Evolutionary conservation across 2,113 vertebrate genomes (phyloP).

Genomic region (Diphyllodes magnificus): DNA sequence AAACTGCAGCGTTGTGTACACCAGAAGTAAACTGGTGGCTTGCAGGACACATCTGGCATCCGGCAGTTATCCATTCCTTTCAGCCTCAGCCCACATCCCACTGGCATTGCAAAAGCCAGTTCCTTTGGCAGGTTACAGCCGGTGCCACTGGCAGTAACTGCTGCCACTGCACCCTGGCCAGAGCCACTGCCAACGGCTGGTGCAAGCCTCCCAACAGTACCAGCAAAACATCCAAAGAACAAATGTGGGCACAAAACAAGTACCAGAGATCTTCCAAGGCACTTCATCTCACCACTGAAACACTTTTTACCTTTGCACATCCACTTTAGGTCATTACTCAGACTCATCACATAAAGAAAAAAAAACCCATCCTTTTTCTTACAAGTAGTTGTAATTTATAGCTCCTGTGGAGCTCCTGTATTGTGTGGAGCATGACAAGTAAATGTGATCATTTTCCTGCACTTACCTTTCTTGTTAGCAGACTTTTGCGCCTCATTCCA

Average conservation of each 20-base stretch:
- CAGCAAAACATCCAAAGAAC: neutral
- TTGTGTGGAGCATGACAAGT: neutral
- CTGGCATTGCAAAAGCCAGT: neutral
- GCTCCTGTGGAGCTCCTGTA: neutral
- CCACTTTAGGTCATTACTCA: neutral
- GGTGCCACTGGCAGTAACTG: neutral
- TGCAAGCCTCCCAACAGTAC: neutral
- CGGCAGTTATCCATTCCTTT: neutral
- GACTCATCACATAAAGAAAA: neutral
- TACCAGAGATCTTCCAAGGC: neutral
- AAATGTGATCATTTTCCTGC: neutral
- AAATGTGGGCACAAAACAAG: neutral
- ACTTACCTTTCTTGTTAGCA: conserved; percentile 90
- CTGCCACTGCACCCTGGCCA: rapidly evolving
- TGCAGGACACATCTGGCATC: neutral
- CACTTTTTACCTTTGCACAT: neutral
- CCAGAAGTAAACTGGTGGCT: neutral
- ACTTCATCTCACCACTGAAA: neutral
- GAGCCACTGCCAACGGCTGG: neutral
- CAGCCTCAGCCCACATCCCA: neutral
- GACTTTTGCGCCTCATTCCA: conserved; percentile 93
- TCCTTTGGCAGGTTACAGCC: neutral
- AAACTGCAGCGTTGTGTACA: neutral
- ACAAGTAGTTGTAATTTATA: neutral
- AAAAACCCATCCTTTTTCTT: rapidly evolving